Conservation (phyloP, 2,797 vertebrate genomes). For the Phyllotis vaccarum region DNA sequence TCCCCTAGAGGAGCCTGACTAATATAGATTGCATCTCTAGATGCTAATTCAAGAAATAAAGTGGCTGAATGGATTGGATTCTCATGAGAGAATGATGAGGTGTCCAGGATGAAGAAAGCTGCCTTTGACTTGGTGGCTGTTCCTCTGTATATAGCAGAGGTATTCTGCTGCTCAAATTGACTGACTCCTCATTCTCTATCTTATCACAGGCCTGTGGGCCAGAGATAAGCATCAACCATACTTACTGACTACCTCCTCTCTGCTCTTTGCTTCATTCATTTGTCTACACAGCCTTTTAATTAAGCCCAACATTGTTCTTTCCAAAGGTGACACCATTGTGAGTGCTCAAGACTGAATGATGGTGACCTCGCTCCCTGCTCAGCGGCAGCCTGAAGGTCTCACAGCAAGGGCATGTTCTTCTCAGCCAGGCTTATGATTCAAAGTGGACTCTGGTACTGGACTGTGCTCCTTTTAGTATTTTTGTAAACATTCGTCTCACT, state of each 20-base stretch:
- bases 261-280: neutral
- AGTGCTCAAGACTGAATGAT: neutral
- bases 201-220: neutral
- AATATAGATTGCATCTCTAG: neutral
- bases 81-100: neutral
- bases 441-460: neutral
- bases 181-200: neutral
- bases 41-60: neutral
- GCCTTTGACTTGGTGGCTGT: neutral
- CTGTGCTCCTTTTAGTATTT: neutral
- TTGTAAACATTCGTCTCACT: neutral
- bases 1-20: neutral
- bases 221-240: neutral
- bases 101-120: neutral
- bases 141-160: neutral
- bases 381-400: neutral
- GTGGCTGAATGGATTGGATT: neutral
- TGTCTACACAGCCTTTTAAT: neutral
- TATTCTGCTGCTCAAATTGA: neutral
- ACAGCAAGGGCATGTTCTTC: neutral
- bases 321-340: neutral
- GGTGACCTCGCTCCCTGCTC: slow-evolving; percentile 2
- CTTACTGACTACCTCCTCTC: neutral
- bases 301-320: neutral
- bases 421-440: neutral